Base-by-base conservation (phyloP, 2,888 invertebrate genomes). In the Campoletis raptor region DNA sequence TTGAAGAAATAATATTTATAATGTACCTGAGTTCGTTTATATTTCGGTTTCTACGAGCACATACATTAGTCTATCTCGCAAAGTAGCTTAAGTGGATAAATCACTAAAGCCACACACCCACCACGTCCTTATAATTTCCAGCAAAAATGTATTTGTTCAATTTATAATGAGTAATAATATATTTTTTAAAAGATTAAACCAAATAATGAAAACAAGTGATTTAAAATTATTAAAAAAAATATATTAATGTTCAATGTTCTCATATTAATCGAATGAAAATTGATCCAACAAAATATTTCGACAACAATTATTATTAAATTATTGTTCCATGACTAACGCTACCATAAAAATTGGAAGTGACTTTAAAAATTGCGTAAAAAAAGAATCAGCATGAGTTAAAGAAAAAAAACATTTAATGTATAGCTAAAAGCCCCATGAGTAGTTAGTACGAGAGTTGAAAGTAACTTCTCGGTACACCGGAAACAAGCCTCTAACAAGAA, bases 401-500 rank as follows among this genome's bases (percentile, higher is more conserved):
- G 15, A 61, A 24, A 61, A 61, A 61, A 61, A n/a, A 61, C 10
- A 61, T 30, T 61, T 7, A 30, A 61, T 61, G 61, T 15, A 15
- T 6, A 30, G 61, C 2, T 61, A 15, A 40, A 66, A n/a, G 66
- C n/a, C 37, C 7, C 21, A 66, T 1, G 66, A 66, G 40, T 66
- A 40, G 66, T 30, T 30, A 12, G 42, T 45, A n/a, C 15, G 54
- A 37, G 54, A 54, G 30, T 37, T 12, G 40, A 54, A 18, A 40
- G 37, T 54, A 40, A 42, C 42, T 54, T 67, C 66, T 81, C 24
- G 64, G 36, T 37, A 37, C 74, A 45, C 74, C 69, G 70, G 69
- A 77, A 77, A 67, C 69, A 21, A 76, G 36, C 70, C 57, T 77
- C 54, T 76, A 61, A 76, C 61, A 57, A 61, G 67, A 52, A 36